These are phyloP conservation scores for Halcyon badia DNA, from an alignment of 2,797 vertebrate species.

Conservation along the genomic window DNA sequence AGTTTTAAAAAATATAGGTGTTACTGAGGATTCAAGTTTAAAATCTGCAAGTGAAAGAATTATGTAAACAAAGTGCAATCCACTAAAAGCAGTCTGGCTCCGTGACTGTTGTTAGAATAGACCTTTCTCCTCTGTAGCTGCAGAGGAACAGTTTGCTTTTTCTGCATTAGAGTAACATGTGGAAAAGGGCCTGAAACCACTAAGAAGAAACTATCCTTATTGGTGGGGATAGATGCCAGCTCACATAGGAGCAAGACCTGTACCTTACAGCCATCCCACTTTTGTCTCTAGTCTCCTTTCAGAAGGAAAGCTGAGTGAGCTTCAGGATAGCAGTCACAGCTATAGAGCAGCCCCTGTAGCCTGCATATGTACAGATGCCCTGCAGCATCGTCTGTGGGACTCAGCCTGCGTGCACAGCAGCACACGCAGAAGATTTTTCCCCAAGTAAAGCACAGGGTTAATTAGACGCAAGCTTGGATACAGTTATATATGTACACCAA, in stretches of 20 bases:
- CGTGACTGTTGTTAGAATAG: neutral
- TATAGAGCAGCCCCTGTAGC: neutral
- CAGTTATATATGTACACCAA: accelerated
- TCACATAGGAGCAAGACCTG: accelerated
- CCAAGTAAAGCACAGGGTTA: neutral
- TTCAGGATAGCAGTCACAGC: neutral
- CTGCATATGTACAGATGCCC: accelerated
- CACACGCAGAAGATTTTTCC: neutral
- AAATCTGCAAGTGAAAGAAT: neutral
- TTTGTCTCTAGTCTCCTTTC: neutral
- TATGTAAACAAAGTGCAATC: neutral
- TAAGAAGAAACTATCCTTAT: neutral
- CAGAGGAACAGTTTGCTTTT: neutral
- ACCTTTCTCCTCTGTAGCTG: neutral
- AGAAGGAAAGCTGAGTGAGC: neutral
- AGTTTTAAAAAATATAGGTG: neutral
- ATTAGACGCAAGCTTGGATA: neutral
- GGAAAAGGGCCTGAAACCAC: neutral
- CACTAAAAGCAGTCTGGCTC: neutral
- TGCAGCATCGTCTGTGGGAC: neutral
- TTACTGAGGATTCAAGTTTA: neutral
- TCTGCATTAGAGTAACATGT: neutral
- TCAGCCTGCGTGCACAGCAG: neutral
- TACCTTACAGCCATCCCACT: neutral
- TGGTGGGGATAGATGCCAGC: neutral